These are phyloP conservation scores for Ophiodon elongatus DNA, from an alignment of 2,113 vertebrate species.

Conservation along the genomic window DNA sequence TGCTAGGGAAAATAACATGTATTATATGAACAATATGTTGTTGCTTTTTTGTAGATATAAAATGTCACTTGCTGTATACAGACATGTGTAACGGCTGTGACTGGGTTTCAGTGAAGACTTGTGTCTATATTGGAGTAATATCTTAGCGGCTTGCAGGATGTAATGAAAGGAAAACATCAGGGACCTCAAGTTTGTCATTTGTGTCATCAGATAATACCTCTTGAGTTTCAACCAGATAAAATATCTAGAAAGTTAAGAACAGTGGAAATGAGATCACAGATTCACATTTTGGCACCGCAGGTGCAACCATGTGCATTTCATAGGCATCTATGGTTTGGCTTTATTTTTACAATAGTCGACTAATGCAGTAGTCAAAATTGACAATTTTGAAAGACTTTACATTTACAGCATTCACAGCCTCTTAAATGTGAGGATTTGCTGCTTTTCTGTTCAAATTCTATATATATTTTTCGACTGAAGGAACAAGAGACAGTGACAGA, in stretches of 20 bases:
- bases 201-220: background rate
- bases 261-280: background rate
- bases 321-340: background rate
- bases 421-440: background rate
- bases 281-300: background rate
- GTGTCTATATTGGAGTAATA: slow-evolving; percentile 86
- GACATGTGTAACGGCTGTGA: slow-evolving; percentile 87
- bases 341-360: background rate
- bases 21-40: background rate
- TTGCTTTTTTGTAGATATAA: background rate
- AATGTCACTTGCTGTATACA: background rate
- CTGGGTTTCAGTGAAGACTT: slow-evolving; percentile 85
- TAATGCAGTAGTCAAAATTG: background rate
- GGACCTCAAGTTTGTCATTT: slow-evolving; percentile 27
- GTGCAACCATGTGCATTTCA: no score
- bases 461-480: background rate
- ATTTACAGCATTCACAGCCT: background rate
- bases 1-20: background rate
- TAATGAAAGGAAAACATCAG: slow-evolving; percentile 54
- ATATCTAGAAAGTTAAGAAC: background rate
- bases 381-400: background rate
- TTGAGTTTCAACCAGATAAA: slow-evolving; percentile 2
- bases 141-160: slow-evolving; percentile 86
- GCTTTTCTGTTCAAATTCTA: background rate
- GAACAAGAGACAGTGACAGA: background rate